Base-by-base conservation (phyloP, 2,888 invertebrate genomes). In the Hedya salicella region DNA sequence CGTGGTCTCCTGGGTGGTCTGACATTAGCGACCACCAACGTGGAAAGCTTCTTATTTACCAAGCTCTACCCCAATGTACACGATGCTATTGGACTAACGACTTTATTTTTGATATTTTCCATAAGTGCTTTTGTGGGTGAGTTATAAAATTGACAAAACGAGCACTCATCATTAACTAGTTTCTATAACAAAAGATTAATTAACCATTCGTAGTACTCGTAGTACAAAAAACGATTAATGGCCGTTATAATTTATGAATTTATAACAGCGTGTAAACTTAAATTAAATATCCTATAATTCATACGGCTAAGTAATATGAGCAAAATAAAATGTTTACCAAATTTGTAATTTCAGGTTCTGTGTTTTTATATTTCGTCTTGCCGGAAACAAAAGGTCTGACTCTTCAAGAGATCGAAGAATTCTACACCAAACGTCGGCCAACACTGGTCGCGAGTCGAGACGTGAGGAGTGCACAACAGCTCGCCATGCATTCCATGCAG, bases 341-440 rank as follows among this genome's bases (percentile, higher is more conserved):
- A 25, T 4, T 25, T 25, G 6, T 25, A n/a, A 36, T 86, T 74
- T 4, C 78, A 89, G 94, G 92, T 40, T 82, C 91, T 1, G 66
- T 94, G 21, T 94, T 92, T 75, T 88, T 95, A 62, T 95, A 91
- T 70, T 79, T 90, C 52, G 93, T 82, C 67, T 78, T 95, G 14
- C 95, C 95, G 1, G 95, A 95, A 81, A 95, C 95, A 3, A 94
- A 93, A 77, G 93, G 91, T 11, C 89, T 93, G 71, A 91, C 94
- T 0, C 85, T 95, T 1, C 94, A 94, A 80, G 95, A 95, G 77
- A 95, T 95, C 52, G 95, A 95, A 80, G 95, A 95, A 72, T 94
- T 94, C 71, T 95, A 93, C 74, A 94, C 93, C 6, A 93, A 93
- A 0, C 83, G 92, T 8, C 90, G 88, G 0, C 78, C 89, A 9